Percentiles rank a stretch among this genome's conserved stretches.
Evolutionary conservation across 1,140 invertebrate genomes (phyloP).

Genomic region (Laodelphax striatellus): DNA sequence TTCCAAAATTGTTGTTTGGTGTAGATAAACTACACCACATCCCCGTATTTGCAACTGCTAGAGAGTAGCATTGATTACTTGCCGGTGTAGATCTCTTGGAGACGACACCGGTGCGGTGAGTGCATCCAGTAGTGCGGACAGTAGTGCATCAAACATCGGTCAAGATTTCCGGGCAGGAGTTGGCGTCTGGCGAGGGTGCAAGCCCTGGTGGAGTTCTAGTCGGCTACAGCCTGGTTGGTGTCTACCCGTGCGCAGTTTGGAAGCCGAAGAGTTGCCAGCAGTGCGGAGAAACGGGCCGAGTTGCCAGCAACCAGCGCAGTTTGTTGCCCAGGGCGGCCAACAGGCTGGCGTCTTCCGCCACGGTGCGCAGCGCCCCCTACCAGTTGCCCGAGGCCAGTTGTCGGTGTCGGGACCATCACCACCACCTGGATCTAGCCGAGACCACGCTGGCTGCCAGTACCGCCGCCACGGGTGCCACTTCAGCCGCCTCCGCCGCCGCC

Average conservation of each 20-base stretch:
- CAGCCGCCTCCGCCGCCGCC: conserved; percentile 18
- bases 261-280: conserved; percentile 27
- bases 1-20: neutral
- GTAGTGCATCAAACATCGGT: neutral
- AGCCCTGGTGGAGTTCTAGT: conserved; percentile 22
- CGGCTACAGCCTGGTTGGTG: conserved; percentile 42
- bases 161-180: conserved; percentile 20
- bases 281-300: conserved; percentile 28
- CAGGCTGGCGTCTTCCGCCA: neutral
- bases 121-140: neutral
- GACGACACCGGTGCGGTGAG: no score
- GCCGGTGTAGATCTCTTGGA: neutral
- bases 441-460: conserved; percentile 27
- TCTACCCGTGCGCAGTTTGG: conserved; percentile 42
- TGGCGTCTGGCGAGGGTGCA: conserved; percentile 12
- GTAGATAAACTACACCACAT: neutral
- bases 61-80: no score
- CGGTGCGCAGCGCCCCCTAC: conserved; percentile 11
- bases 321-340: neutral
- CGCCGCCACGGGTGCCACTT: conserved; percentile 25
- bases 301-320: neutral
- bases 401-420: neutral
- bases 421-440: conserved; percentile 10
- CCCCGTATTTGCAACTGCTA: neutral
- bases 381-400: conserved; percentile 8